Conservation (phyloP, 2,113 vertebrate genomes). For the Pogona vitticeps region DNA sequence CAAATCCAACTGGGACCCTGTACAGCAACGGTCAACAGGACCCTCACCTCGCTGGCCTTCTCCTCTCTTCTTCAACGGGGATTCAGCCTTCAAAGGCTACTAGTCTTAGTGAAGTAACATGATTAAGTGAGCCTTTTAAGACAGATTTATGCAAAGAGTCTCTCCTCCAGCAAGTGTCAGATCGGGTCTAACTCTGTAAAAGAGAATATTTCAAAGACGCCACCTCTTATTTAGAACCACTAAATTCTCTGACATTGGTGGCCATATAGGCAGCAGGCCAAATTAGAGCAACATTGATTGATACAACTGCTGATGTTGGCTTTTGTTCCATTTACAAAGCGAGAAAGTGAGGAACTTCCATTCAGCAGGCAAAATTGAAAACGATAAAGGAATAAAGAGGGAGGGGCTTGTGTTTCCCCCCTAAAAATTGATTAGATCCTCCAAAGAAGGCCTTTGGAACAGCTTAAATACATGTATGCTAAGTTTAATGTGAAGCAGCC, state of each 20-base stretch:
- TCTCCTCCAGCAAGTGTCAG: conserved; percentile 69
- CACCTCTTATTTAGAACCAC: conserved; percentile 67
- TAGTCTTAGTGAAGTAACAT: conserved; percentile 79
- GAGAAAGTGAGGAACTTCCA: conserved; percentile 31
- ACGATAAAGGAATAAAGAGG: background rate
- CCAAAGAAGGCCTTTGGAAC: background rate
- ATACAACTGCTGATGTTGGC: conserved; percentile 26
- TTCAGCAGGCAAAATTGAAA: background rate
- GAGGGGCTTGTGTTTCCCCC: background rate
- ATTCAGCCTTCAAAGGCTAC: conserved; percentile 76
- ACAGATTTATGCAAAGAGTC: conserved; percentile 78
- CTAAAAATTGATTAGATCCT: background rate
- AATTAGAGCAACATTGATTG: conserved; percentile 60
- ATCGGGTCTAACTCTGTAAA: conserved; percentile 59
- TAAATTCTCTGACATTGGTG: conserved; percentile 64
- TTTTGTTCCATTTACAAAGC: conserved; percentile 32
- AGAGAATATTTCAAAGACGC: conserved; percentile 74
- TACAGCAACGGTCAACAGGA: conserved; percentile 74
- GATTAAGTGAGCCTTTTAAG: conserved; percentile 74
- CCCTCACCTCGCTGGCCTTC: conserved; percentile 72
- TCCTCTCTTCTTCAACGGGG: conserved; percentile 78
- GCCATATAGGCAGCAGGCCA: conserved; percentile 49
- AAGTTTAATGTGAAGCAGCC: background rate
- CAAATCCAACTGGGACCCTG: conserved; percentile 13
- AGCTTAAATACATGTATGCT: background rate